Conservation (phyloP, 2,113 vertebrate species). For the Cacatua alba region DNA sequence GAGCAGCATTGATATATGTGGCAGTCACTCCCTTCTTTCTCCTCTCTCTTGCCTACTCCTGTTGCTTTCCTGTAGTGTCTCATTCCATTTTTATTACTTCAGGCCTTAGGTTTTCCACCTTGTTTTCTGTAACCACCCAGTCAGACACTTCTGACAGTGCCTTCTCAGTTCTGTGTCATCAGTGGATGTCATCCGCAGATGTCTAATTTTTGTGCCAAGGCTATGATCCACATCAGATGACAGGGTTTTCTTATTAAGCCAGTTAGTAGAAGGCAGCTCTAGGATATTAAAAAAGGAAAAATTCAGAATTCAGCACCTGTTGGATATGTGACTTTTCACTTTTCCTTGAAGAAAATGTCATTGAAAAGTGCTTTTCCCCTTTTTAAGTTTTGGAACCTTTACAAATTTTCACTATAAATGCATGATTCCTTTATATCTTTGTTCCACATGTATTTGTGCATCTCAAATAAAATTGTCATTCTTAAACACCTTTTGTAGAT, state of each 20-base stretch:
- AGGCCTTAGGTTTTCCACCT: neutral
- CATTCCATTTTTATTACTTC: constrained; percentile 10
- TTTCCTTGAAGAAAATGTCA: neutral
- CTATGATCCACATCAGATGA: neutral
- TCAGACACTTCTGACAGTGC: neutral
- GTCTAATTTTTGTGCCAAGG: neutral
- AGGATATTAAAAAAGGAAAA: neutral
- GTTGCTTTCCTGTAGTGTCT: neutral
- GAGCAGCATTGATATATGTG: neutral
- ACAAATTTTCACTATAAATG: neutral
- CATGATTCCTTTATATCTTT: neutral
- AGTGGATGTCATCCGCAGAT: neutral
- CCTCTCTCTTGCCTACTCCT: neutral
- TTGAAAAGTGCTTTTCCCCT: neutral
- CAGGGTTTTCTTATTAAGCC: neutral
- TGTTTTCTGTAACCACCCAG: neutral
- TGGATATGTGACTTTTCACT: neutral
- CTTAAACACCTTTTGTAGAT: neutral
- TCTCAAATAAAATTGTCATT: neutral
- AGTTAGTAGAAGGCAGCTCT: neutral
- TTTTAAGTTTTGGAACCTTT: neutral
- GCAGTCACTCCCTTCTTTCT: neutral
- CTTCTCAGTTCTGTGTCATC: neutral
- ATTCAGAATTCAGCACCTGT: neutral
- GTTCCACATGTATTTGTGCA: neutral